Evolutionary conservation across 2,113 vertebrate species (phyloP).

Genomic region (Alces alces): DNA sequence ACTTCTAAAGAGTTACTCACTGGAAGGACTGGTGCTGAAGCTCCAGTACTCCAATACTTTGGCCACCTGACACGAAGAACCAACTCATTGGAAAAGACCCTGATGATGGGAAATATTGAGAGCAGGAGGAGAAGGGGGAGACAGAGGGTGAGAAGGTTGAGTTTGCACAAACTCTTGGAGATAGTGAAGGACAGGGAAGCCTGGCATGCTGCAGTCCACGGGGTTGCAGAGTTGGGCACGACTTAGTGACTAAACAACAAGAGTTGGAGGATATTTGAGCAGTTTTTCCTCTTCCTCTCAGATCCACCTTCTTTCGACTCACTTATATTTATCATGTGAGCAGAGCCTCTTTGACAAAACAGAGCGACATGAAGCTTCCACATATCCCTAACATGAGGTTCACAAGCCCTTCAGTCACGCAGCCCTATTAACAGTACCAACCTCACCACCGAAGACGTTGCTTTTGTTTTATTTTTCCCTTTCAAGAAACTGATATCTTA

Average conservation of each 20-base stretch:
- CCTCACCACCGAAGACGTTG: constrained; percentile 5
- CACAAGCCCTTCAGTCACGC: neutral
- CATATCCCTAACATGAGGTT: fast-evolving
- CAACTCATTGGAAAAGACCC: neutral
- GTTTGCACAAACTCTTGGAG: neutral
- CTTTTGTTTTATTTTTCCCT: constrained; percentile 68
- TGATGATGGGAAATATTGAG: neutral
- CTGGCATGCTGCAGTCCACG: neutral
- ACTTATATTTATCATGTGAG: neutral
- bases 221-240: neutral
- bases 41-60: neutral
- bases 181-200: neutral
- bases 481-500: constrained; percentile 73
- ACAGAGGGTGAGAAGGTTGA: neutral
- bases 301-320: neutral
- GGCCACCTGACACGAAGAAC: neutral
- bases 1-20: neutral
- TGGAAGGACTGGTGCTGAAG: neutral
- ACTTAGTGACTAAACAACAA: neutral
- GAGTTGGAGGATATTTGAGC: neutral
- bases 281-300: neutral
- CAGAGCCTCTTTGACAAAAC: neutral
- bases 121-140: neutral
- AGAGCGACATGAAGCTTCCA: neutral
- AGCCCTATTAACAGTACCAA: neutral